Percentiles rank a stretch among this genome's conserved stretches.
These are phyloP conservation scores for Drosophila lowei DNA, from an alignment of 1,140 invertebrate species.

Conservation along the genomic window DNA sequence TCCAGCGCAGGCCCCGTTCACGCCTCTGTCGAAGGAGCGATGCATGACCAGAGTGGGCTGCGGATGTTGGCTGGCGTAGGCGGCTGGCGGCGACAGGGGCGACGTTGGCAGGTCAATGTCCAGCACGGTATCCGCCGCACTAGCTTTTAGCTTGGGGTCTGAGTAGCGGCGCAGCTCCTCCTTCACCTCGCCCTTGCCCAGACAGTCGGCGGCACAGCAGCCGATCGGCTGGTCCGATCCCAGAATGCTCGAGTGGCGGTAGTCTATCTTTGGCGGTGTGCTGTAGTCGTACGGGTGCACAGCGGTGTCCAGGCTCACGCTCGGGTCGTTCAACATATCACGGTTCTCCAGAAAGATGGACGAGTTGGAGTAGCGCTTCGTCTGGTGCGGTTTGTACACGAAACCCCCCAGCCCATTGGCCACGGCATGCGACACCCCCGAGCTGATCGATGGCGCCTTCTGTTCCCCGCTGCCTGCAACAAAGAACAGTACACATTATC, in stretches of 20 bases:
- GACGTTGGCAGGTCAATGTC: conserved; percentile 76
- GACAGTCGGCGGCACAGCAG: conserved; percentile 58
- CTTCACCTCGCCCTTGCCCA: conserved; percentile 41
- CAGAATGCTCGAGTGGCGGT: conserved; percentile 70
- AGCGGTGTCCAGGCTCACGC: conserved; percentile 50
- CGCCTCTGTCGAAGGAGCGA: conserved; percentile 70
- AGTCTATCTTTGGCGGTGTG: conserved; percentile 76
- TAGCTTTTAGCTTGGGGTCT: conserved; percentile 82
- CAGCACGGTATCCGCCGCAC: conserved; percentile 56
- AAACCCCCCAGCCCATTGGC: conserved; percentile 77
- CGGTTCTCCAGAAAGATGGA: conserved; percentile 82
- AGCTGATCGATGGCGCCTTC: conserved; percentile 74
- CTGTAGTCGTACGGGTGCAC: conserved; percentile 69
- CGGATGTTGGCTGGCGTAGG: conserved; percentile 55
- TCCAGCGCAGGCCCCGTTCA: conserved; percentile 33
- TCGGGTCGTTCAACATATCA: conserved; percentile 81
- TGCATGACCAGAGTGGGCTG: conserved; percentile 40
- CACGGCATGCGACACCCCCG: conserved; percentile 77
- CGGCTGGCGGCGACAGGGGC: conserved; percentile 71
- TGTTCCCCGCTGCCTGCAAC: conserved; percentile 73
- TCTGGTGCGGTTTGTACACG: conserved; percentile 75
- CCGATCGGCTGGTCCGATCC: conserved; percentile 58
- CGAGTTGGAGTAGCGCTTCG: conserved; percentile 78
- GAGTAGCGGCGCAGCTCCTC: conserved; percentile 83
- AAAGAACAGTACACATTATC: neutral